Percentiles rank a stretch among this genome's conserved stretches.
phyloP scores from a whole-genome alignment of 2,888 invertebrate genomes.

The Leptopilina syphax region DNA sequence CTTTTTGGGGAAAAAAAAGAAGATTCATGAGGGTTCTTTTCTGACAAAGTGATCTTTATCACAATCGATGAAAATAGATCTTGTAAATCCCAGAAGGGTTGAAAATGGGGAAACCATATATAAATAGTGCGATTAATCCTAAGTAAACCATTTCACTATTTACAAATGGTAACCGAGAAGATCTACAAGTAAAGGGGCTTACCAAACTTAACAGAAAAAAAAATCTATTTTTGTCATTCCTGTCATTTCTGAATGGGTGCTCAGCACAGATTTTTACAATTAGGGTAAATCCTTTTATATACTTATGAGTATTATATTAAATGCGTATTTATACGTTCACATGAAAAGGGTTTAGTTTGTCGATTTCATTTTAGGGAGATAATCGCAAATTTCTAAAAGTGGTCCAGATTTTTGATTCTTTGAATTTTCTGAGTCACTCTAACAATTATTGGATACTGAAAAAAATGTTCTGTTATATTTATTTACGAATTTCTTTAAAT shows the following conservation, averaged over 20 bases:
- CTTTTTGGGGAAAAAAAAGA: background rate
- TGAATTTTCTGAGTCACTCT: no score
- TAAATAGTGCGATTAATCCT: slow-evolving; percentile 35
- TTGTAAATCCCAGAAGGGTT: slow-evolving; percentile 16
- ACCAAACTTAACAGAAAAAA: background rate
- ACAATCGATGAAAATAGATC: slow-evolving; percentile 15
- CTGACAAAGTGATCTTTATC: slow-evolving; percentile 11
- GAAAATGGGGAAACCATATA: slow-evolving; percentile 13
- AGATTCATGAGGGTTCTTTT: background rate
- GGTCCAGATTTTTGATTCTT: no score
- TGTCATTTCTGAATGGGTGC: background rate
- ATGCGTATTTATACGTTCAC: no score
- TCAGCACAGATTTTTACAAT: no score
- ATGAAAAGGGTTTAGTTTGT: no score
- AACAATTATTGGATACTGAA: no score
- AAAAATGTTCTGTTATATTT: no score
- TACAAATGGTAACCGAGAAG: slow-evolving; percentile 18
- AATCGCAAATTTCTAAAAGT: no score
- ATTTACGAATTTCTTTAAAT: no score
- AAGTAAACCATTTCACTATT: slow-evolving; percentile 36
- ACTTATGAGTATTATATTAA: no score
- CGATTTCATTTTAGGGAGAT: no score
- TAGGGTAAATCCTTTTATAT: no score
- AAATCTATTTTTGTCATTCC: slow-evolving; percentile 1
- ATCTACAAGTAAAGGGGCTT: slow-evolving; percentile 12